Evolutionary conservation across 2,888 invertebrate species (phyloP), one percentile per base, ranked within the genome.

Genomic region (Caenorhabditis sp.): DNA sequence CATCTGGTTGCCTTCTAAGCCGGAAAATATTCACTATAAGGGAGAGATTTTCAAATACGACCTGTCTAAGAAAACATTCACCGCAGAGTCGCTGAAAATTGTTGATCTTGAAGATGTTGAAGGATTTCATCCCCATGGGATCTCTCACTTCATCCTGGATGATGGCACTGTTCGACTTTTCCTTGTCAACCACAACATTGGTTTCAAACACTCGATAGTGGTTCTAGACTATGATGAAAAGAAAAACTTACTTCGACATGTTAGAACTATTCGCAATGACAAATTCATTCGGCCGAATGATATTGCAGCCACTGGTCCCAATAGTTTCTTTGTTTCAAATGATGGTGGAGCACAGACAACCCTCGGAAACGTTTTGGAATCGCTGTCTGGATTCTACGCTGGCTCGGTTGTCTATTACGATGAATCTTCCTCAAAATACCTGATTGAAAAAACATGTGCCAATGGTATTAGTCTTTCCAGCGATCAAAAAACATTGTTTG

Each of bases 41-140:
- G 78, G 78, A 17, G 66, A 78, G 24, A 80, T 82, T 2, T 82
- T 77, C 66, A 62, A 79, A 12, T 80, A 75, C 62, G 75, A 82
- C 26, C 66, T 80, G 58, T 76, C 71, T 0, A 37, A 69, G 17
- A 23, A 62, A 49, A 67, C 21, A 12, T 69, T 36, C 19, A 26
- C 50, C 37, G 66, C 63, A 19, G 64, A 69, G 31, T 2, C 31
- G 43, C 27, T 75, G 21, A 58, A 61, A 12, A 23, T 73, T 37
- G 4, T 55, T 12, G 57, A 63, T 31, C 26, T 69, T 23, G 73
- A 73, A 31, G 61, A 68, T 21, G 57, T 14, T 8, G 68, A 59
- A 12, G 65, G 58, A n/a, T 82, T 82, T 69, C 77, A 76, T 51
- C 79, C 81, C 1, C 81, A 82, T 58, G 81, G 81, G 50, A 57